phyloP scores from a whole-genome alignment of 2,113 vertebrate species.

The Zootoca vivipara region DNA sequence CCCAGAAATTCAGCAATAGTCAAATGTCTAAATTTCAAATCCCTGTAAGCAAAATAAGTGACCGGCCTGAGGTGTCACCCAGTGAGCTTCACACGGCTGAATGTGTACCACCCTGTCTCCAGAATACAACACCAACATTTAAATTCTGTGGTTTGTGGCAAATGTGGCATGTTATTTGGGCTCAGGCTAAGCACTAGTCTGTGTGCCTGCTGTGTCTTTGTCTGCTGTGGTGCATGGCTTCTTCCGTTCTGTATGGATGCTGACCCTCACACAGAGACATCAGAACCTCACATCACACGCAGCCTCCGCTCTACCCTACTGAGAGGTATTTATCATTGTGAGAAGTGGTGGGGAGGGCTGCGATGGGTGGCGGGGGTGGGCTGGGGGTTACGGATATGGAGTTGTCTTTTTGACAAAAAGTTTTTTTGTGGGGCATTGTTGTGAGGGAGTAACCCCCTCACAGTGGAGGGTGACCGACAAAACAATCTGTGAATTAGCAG shows the following conservation, averaged over 20 bases:
- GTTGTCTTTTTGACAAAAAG: neutral
- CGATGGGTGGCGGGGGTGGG: neutral
- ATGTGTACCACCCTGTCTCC: no score
- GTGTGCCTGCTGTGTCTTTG: neutral
- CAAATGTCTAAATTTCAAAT: neutral
- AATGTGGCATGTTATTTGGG: neutral
- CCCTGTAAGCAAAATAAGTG: neutral
- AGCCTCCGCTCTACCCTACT: neutral
- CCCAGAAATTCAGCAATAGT: no score
- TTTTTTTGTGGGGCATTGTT: neutral
- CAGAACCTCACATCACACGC: neutral
- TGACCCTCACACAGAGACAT: neutral
- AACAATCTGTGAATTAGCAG: no score
- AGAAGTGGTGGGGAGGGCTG: neutral
- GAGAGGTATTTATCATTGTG: constrained; percentile 8
- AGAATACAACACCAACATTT: no score
- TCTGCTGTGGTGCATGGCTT: neutral
- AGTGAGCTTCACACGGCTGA: no score
- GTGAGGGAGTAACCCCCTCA: no score
- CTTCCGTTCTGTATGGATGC: no score
- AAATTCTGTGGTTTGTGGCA: neutral
- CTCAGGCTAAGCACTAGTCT: no score
- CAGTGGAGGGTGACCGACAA: neutral
- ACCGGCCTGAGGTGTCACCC: no score
- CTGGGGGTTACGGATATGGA: rapidly evolving